Conservation (phyloP, 2,888 invertebrate genomes). For the Merodon equestris region DNA sequence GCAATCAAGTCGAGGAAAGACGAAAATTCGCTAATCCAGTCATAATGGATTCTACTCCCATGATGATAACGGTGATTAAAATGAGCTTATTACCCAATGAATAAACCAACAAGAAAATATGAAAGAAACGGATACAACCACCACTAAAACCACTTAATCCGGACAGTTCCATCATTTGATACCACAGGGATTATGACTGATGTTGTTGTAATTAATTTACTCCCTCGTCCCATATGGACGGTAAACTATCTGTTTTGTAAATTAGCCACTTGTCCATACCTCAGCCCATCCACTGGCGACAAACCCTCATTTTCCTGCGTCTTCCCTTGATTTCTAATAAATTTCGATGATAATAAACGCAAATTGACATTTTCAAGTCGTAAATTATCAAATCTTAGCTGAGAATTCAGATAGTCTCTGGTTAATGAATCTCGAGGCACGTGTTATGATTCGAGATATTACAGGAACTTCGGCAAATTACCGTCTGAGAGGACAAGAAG, state of each 20-base stretch:
- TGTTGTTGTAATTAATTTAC: conserved; percentile 39
- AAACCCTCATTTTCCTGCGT: neutral
- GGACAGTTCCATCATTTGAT: conserved; percentile 43
- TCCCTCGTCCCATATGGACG: conserved; percentile 11
- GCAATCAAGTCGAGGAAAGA: no score
- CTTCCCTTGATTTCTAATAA: conserved; percentile 9
- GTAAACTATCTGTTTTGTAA: no score
- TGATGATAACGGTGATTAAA: conserved; percentile 39
- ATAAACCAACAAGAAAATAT: conserved; percentile 18
- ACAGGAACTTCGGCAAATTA: no score
- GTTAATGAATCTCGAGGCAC: conserved; percentile 50
- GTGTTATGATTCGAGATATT: no score
- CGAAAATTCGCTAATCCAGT: no score
- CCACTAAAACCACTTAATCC: conserved; percentile 25
- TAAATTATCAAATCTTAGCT: conserved; percentile 50
- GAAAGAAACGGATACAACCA: neutral
- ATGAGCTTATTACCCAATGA: conserved; percentile 34
- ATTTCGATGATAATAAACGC: conserved; percentile 35
- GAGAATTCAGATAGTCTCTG: conserved; percentile 37
- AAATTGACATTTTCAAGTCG: no score
- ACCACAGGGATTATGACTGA: conserved; percentile 33
- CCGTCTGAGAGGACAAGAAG: no score
- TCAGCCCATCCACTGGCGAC: no score
- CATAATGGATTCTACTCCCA: conserved; percentile 12
- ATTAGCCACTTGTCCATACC: no score